Base-by-base conservation (phyloP, 2,113 vertebrate species). In the Rousettus leschenaultii region DNA sequence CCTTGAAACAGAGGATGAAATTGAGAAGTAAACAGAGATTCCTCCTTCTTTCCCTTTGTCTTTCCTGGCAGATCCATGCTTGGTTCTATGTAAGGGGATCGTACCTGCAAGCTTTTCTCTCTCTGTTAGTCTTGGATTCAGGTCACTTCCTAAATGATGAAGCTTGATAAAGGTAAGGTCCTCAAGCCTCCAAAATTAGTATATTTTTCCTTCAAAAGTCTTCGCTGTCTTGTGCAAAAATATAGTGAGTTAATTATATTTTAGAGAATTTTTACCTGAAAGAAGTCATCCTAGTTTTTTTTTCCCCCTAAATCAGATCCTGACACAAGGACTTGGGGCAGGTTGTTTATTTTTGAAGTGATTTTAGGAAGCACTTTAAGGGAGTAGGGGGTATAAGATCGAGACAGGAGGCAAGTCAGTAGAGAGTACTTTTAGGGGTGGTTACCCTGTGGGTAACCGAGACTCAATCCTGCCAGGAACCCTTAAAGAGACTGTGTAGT, bases 241-340 rank as follows among this genome's bases (percentile, higher is more conserved):
- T n/a, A 28, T n/a, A 70, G 9, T 66, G 66, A 15, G 21, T 80
- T 80, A 82, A 59, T 87, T 94, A 24, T n/a, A 61, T 92, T 77
- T 78, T 55, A 93, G 89, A 65, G 28, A 74, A 70, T 63, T 92
- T 9, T 89, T 95, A 77, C 33, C 35, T 78, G 38, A 84, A 94
- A 78, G 38, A 88, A 75, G 8, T 51, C 21, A 28, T 30, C 21
- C 78, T 84, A 78, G 38, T 86, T 86, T 78, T 88, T 71, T 94
- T 88, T 94, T 83, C 91, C 55, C 38, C 38, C 24, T 87, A 63
- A 85, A 57, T 84, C 35, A 43, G 35, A 65, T 87, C 26, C 26
- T 71, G 53, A 88, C 38, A 84, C 21, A 90, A 86, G 73, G 65
- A 28, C 53, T 24, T 90, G n/a, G 70, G 30, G 26, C 19, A 84